Conservation (phyloP, 2,113 vertebrate genomes). For the Sciurus niger region DNA sequence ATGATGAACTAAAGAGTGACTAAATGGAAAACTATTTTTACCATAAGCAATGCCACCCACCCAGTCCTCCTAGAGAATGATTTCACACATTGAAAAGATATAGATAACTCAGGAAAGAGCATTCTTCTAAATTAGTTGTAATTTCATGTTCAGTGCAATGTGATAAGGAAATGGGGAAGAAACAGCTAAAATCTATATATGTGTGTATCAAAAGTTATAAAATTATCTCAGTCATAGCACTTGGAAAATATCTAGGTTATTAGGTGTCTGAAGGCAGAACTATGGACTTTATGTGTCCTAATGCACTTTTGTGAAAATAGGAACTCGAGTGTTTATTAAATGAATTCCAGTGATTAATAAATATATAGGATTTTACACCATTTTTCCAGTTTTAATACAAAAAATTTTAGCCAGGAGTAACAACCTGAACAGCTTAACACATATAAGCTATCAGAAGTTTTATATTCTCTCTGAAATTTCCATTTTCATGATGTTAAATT, state of each 20-base stretch:
- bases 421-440: conserved; percentile 21
- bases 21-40: conserved; percentile 82
- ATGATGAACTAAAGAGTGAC: conserved; percentile 79
- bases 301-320: conserved; percentile 33
- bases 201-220: conserved; percentile 23
- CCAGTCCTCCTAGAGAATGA: conserved; percentile 68
- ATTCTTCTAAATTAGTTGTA: conserved; percentile 82
- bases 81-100: conserved; percentile 74
- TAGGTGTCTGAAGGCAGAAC: neutral
- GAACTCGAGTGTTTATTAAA: conserved; percentile 33
- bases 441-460: neutral
- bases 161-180: conserved; percentile 39
- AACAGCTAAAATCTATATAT: conserved; percentile 10
- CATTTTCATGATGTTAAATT: conserved; percentile 9
- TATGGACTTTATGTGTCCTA: neutral
- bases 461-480: conserved; percentile 1
- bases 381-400: neutral
- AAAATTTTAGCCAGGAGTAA: neutral
- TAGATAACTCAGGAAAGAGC: conserved; percentile 74
- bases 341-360: conserved; percentile 35
- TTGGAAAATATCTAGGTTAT: conserved; percentile 29
- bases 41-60: conserved; percentile 67
- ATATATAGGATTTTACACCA: neutral
- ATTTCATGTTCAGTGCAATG: conserved; percentile 80
- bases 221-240: conserved; percentile 1